Evolutionary conservation across 1,140 invertebrate genomes (phyloP).

Genomic region (Helicorthomorpha holstii): DNA sequence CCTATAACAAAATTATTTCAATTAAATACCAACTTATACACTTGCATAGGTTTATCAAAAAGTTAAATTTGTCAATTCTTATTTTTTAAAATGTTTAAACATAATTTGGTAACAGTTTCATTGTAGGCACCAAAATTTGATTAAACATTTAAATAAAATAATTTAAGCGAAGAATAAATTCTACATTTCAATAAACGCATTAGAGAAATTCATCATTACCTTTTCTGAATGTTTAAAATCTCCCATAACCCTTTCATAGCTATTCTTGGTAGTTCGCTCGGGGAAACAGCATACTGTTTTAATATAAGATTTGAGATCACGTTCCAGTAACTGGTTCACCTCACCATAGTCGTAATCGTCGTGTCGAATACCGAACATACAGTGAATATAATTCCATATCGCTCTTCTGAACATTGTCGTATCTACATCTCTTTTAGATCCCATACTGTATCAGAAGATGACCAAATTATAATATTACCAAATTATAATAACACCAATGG

Average conservation of each 20-base stretch:
- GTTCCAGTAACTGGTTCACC: conserved; percentile 66
- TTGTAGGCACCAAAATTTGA: no score
- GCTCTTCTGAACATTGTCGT: conserved; percentile 68
- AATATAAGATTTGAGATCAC: conserved; percentile 67
- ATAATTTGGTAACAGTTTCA: no score
- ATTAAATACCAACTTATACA: no score
- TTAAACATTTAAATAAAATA: no score
- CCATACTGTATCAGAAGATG: conserved; percentile 37
- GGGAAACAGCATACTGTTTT: conserved; percentile 77
- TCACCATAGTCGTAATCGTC: conserved; percentile 83
- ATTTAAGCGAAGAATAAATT: no score
- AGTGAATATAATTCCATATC: conserved; percentile 87
- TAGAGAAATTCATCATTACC: conserved; percentile 34
- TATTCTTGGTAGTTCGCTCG: conserved; percentile 57
- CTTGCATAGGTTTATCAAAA: no score
- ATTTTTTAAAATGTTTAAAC: no score
- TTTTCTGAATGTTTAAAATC: conserved; percentile 83
- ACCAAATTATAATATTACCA: conserved; percentile 3
- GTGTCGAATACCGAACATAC: conserved; percentile 70
- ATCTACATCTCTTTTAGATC: conserved; percentile 64
- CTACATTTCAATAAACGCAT: no score
- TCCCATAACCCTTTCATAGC: conserved; percentile 64
- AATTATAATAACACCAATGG: not conserved
- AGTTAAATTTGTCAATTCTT: no score
- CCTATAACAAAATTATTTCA: no score